Evolutionary conservation across 2,888 invertebrate species (phyloP).

Genomic region (Eucera pruinosa): DNA sequence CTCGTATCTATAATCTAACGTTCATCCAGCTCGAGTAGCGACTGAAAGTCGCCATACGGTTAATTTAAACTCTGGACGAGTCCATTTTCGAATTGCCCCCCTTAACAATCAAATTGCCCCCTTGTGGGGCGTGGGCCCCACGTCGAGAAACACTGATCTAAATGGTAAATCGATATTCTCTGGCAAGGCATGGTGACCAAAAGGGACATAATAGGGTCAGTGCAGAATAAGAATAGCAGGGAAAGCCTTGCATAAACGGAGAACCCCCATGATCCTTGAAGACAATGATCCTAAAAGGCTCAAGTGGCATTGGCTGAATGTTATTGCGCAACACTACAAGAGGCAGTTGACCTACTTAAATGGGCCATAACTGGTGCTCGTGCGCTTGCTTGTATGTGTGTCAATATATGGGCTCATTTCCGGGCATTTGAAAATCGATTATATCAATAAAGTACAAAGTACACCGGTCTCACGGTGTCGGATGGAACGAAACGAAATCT

Average conservation of each 20-base stretch:
- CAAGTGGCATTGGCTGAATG: conserved; percentile 34
- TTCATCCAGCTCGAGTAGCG: too few relatives aligned
- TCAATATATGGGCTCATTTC: conserved; percentile 29
- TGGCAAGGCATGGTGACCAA: neutral
- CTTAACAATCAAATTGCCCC: too few relatives aligned
- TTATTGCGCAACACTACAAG: conserved; percentile 45
- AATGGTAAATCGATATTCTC: conserved; percentile 14
- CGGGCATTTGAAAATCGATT: conserved; percentile 37
- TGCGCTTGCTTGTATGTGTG: conserved; percentile 8
- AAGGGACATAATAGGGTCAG: neutral
- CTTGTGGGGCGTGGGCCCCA: too few relatives aligned
- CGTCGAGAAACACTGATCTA: too few relatives aligned
- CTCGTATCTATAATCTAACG: too few relatives aligned
- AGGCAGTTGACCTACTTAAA: conserved; percentile 46
- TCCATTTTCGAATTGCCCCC: too few relatives aligned
- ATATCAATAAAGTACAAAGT: conserved; percentile 20
- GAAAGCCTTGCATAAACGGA: conserved; percentile 4
- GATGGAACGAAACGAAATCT: neutral
- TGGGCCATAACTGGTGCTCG: conserved; percentile 16
- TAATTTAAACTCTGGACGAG: too few relatives aligned
- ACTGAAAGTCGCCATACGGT: too few relatives aligned
- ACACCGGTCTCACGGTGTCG: neutral
- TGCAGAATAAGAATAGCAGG: conserved; percentile 21
- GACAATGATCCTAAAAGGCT: conserved; percentile 44
- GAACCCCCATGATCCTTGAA: conserved; percentile 12